A percentile compares a stretch with the other conserved stretches of the same genome.
Evolutionary conservation across 2,113 vertebrate genomes (phyloP).

Genomic region (Protomyctophum bolini): DNA sequence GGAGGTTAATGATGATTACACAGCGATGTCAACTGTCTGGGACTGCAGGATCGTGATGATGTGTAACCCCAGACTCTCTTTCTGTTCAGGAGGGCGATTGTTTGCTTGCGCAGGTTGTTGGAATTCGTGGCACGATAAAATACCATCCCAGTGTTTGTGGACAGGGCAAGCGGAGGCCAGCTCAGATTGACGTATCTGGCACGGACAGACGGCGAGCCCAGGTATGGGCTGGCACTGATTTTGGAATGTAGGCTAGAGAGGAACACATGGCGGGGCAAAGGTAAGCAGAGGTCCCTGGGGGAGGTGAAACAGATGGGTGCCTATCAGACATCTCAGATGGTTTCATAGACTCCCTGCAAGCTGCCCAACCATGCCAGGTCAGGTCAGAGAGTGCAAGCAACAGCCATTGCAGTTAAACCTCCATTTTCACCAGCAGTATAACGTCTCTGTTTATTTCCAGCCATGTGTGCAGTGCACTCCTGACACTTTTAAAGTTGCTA

Average conservation of each 20-base stretch:
- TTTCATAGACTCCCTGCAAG: slow-evolving; percentile 41
- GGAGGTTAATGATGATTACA: slow-evolving; percentile 64
- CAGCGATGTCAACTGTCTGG: slow-evolving; percentile 55
- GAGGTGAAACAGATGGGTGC: slow-evolving; percentile 63
- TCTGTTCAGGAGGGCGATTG: slow-evolving; percentile 49
- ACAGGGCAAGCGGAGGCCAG: slow-evolving; percentile 10
- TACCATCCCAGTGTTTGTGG: slow-evolving; percentile 9
- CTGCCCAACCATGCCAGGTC: slow-evolving; percentile 44
- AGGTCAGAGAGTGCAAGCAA: slow-evolving; percentile 46
- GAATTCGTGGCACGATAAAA: slow-evolving; percentile 22
- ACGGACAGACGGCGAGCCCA: slow-evolving; percentile 52
- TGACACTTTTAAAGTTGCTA: no score
- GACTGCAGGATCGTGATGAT: slow-evolving; percentile 21
- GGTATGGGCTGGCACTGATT: slow-evolving; percentile 40
- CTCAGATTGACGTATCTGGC: slow-evolving; percentile 53
- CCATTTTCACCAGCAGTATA: slow-evolving; percentile 36
- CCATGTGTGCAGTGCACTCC: slow-evolving; percentile 6
- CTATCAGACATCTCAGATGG: slow-evolving; percentile 49
- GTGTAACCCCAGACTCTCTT: slow-evolving; percentile 37
- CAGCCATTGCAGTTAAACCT: slow-evolving; percentile 29
- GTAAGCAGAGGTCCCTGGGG: slow-evolving; percentile 50
- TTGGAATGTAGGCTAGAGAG: slow-evolving; percentile 67
- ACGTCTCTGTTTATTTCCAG: slow-evolving; percentile 22
- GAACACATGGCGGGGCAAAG: slow-evolving; percentile 62
- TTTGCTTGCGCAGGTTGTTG: slow-evolving; percentile 50